Percentiles rank a stretch among this genome's conserved stretches.
Conservation (phyloP, 2,888 invertebrate species). For the Nomada flava region DNA sequence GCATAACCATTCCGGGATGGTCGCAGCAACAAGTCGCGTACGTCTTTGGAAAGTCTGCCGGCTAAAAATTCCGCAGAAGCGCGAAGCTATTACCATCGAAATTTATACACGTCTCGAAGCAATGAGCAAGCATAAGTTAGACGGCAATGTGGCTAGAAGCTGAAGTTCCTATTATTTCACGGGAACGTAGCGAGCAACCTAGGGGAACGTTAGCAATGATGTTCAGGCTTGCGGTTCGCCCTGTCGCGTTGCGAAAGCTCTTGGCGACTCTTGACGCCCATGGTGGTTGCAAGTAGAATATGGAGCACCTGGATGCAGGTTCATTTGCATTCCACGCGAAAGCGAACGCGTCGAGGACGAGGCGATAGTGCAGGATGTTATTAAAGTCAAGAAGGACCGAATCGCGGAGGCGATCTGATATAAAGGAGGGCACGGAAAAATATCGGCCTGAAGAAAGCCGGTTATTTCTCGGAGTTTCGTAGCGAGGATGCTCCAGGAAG, state of each 20-base stretch:
- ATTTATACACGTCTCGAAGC: constrained; percentile 73
- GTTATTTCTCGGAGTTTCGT: constrained; percentile 30
- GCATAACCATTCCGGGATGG: constrained; percentile 21
- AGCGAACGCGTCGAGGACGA: constrained; percentile 28
- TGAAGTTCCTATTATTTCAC: constrained; percentile 74
- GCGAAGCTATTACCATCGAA: constrained; percentile 77
- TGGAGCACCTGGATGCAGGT: constrained; percentile 41
- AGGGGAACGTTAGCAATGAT: constrained; percentile 32
- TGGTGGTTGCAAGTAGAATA: constrained; percentile 48
- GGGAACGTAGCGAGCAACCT: constrained; percentile 28
- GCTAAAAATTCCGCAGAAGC: constrained; percentile 78
- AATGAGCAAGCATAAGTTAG: constrained; percentile 60
- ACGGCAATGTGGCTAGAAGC: constrained; percentile 62
- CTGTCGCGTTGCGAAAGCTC: constrained; percentile 55
- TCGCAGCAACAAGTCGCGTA: constrained; percentile 76
- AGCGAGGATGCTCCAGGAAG: constrained; percentile 37
- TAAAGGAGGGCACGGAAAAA: constrained; percentile 27
- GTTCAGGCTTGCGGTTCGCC: constrained; percentile 52
- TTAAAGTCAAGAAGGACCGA: constrained; percentile 45
- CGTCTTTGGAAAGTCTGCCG: constrained; percentile 49
- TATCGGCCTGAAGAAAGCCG: constrained; percentile 25
- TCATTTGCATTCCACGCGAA: constrained; percentile 38
- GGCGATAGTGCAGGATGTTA: constrained; percentile 34
- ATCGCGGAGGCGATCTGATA: constrained; percentile 33
- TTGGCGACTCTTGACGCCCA: constrained; percentile 42